Evolutionary conservation across 2,797 vertebrate genomes (phyloP).

Genomic region (Columba guinea): DNA sequence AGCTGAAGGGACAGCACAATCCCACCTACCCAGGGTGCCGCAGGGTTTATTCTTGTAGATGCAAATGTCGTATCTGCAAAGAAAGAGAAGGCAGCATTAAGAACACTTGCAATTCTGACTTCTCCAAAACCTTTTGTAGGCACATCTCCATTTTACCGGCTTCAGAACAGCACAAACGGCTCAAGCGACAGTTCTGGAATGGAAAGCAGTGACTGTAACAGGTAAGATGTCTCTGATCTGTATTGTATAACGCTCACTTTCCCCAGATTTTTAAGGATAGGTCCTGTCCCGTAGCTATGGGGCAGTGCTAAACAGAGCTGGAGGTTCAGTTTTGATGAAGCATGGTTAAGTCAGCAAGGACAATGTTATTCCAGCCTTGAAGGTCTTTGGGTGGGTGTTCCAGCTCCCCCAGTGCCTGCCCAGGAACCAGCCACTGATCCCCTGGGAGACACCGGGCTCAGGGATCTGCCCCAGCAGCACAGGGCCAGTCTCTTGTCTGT

Average conservation of each 20-base stretch:
- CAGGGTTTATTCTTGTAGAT: constrained; percentile 99
- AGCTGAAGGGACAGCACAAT: background rate
- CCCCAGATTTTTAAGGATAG: background rate
- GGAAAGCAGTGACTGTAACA: fast-evolving
- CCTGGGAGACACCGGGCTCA: background rate
- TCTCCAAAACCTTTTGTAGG: background rate
- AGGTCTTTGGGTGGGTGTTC: background rate
- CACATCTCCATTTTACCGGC: fast-evolving
- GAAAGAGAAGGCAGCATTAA: background rate
- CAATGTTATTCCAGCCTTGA: background rate
- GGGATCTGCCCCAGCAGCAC: background rate
- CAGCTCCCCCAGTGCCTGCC: background rate
- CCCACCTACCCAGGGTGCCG: constrained; percentile 90
- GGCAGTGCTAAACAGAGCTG: background rate
- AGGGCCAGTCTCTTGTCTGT: background rate
- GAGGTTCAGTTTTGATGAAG: background rate
- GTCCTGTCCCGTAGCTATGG: background rate
- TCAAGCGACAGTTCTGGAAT: background rate
- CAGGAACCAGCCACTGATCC: fast-evolving
- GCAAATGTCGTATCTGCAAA: constrained; percentile 93
- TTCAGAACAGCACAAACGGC: background rate
- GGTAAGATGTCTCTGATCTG: background rate
- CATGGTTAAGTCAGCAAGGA: background rate
- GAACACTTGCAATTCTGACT: fast-evolving
- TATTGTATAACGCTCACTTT: no score